Evolutionary conservation across 1,140 invertebrate genomes (phyloP), one percentile per base, ranked within the genome.

Genomic region (Pinna nobilis): DNA sequence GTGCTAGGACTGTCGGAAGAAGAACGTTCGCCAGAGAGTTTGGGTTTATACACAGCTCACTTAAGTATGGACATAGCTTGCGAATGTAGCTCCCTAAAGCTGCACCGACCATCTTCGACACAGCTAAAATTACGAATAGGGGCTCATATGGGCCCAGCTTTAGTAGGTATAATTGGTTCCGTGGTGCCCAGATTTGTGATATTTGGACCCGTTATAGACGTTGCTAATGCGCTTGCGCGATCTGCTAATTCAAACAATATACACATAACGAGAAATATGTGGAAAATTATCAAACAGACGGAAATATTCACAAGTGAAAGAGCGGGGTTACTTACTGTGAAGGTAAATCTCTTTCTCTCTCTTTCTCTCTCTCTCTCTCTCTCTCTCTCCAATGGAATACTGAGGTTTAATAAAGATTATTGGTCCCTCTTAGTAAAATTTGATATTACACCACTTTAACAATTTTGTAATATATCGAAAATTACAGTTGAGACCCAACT

Each of bases 161-260:
- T 61, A 23, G 70, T 71, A 0, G 79, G 77, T 2, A 49, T 72
- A 15, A 25, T 76, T 0, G 77, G 74, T 20, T 32, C 35, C 1
- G 35, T 61, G 0, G 60, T 74, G n/a, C 79, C 79, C 2, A 59
- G 60, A 18, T 79, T 77, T 59, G 53, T 74, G 41, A 23, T 78
- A 32, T 59, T 78, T 18, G 77, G 79, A 18, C 53, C 69, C n/a
- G 63, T 70, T 2, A 51, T 69, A 13, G 77, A 79, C 7, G 72
- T 79, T 13, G 25, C 59, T 3, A 35, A 50, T 25, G 53, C 60
- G 15, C 28, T 80, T 23, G 35, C 67, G n/a, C 39, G 50, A 20
- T 39, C 41, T 15, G 44, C 68, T 0, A n/a, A 49, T 18, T 1
- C 55, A 11, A 39, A 41, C 15, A 47, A 15, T 41, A 20, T 66